Percentiles rank a stretch among this genome's conserved stretches.
Evolutionary conservation across 2,888 invertebrate genomes (phyloP).

Genomic region (Mantis religiosa): DNA sequence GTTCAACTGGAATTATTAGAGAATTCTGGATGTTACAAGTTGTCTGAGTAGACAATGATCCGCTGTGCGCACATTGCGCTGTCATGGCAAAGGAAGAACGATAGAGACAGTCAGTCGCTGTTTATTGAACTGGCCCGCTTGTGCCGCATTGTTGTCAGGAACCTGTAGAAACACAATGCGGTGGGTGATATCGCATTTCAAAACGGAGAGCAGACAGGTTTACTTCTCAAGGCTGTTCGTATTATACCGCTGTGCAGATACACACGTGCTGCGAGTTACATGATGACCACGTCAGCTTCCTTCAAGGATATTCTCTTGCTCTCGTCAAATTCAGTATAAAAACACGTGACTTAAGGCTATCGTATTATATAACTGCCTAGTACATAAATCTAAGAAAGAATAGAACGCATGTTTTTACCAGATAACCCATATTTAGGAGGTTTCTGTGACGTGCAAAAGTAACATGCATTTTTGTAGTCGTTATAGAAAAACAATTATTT

Average conservation of each 20-base stretch:
- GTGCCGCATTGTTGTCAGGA: background rate
- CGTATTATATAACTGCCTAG: background rate
- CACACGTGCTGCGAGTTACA: background rate
- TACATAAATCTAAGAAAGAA: no score
- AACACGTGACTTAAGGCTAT: background rate
- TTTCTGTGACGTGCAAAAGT: no score
- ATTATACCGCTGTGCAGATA: background rate
- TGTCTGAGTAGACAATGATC: no score
- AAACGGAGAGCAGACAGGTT: background rate
- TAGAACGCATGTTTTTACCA: no score
- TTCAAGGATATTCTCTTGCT: background rate
- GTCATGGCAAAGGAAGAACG: background rate
- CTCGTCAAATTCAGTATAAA: background rate
- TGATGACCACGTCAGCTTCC: background rate
- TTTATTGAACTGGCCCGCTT: background rate
- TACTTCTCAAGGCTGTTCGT: background rate
- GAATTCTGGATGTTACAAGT: no score
- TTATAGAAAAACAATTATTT: no score
- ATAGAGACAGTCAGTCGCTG: background rate
- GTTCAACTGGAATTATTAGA: no score
- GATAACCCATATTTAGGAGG: no score
- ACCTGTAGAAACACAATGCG: background rate
- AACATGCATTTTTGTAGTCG: no score
- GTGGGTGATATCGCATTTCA: background rate
- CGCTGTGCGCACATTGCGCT: no score